Evolutionary conservation across 2,888 invertebrate species (phyloP).

Genomic region (Aquatica leii): DNA sequence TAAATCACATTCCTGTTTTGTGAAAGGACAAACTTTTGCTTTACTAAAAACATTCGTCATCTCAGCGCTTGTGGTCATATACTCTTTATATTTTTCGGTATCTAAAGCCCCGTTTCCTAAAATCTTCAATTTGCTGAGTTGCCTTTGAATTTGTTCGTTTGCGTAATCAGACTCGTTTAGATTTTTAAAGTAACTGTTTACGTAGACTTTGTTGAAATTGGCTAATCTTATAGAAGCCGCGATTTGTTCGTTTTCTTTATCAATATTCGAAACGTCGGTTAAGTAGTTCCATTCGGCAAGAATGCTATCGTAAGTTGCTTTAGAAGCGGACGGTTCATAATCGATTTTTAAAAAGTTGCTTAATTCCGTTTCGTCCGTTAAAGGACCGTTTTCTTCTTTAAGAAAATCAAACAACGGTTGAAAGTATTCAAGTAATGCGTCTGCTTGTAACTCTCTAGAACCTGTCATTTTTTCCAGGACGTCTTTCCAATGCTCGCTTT

Average conservation of each 20-base stretch:
- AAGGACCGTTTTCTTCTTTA: constrained; percentile 49
- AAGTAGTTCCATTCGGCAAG: constrained; percentile 16
- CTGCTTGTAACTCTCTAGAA: constrained; percentile 63
- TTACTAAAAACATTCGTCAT: constrained; percentile 51
- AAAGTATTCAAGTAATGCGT: constrained; percentile 67
- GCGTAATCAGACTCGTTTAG: constrained; percentile 52
- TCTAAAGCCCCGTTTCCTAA: constrained; percentile 59
- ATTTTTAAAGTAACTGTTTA: constrained; percentile 49
- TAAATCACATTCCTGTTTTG: constrained; percentile 47
- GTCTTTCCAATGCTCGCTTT: constrained; percentile 65
- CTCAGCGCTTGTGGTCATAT: constrained; percentile 21
- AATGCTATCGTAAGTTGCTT: background rate
- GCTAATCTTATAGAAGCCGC: constrained; percentile 18
- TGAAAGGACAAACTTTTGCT: constrained; percentile 54
- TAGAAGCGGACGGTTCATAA: constrained; percentile 8
- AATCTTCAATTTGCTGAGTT: constrained; percentile 58
- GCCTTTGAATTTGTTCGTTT: constrained; percentile 54
- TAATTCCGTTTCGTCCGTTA: constrained; percentile 20
- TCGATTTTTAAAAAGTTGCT: constrained; percentile 50
- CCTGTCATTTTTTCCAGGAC: constrained; percentile 68
- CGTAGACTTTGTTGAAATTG: constrained; percentile 55
- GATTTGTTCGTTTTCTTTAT: constrained; percentile 13
- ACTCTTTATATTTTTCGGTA: constrained; percentile 45
- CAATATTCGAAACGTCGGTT: constrained; percentile 9
- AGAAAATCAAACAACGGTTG: constrained; percentile 65